Evolutionary conservation across 2,113 vertebrate genomes (phyloP).

Genomic region (Acinonyx jubatus): DNA sequence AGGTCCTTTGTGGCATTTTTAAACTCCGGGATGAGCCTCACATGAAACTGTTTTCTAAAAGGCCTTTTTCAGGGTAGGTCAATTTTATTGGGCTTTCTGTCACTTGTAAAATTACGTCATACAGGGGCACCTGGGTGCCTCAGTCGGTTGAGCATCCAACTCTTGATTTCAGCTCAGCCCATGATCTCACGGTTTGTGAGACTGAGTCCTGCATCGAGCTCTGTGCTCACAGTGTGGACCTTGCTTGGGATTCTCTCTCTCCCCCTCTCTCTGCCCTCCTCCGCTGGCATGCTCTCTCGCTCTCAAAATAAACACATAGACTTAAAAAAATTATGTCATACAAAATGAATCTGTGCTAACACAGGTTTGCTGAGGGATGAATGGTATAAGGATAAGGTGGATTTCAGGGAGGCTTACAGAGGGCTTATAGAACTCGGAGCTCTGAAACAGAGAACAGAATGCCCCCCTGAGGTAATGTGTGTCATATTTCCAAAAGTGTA

Average conservation of each 20-base stretch:
- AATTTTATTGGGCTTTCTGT: not conserved
- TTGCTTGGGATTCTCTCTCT: too few relatives aligned
- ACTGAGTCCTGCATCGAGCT: too few relatives aligned
- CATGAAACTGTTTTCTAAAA: not conserved
- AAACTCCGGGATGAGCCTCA: not conserved
- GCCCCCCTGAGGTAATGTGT: not conserved
- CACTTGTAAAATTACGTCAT: not conserved
- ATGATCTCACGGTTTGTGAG: too few relatives aligned
- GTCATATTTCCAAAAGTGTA: not conserved
- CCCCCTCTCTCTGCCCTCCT: too few relatives aligned
- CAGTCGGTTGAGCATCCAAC: too few relatives aligned
- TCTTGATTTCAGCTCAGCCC: too few relatives aligned
- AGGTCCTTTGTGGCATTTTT: not conserved
- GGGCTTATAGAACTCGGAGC: not conserved
- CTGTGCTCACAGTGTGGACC: too few relatives aligned
- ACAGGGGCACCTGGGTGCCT: too few relatives aligned
- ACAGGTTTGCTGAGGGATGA: not conserved
- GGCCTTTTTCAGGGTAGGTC: not conserved
- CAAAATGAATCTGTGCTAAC: not conserved
- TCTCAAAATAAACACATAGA: too few relatives aligned
- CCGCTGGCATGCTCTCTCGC: too few relatives aligned
- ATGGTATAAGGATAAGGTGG: not conserved
- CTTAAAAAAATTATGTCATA: not conserved
- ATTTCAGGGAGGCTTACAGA: not conserved
- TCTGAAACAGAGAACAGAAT: not conserved